phyloP scores from a whole-genome alignment of 2,888 invertebrate genomes.

The Philonicus albiceps region DNA sequence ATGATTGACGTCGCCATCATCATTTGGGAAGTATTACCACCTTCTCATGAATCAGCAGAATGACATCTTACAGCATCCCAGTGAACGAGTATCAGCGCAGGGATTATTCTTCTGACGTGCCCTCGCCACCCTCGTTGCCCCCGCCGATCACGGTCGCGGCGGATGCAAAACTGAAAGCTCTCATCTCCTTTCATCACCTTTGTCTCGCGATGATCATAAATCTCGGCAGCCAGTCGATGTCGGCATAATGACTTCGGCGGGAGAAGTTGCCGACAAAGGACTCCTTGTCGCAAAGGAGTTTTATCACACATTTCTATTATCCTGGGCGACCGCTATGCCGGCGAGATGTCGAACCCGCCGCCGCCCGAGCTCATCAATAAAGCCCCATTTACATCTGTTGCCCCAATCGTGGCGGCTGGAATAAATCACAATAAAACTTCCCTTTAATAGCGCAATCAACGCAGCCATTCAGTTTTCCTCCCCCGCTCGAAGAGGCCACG shows the following conservation, averaged over 20 bases:
- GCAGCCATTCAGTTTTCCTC: slow-evolving; percentile 21
- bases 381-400: slow-evolving; percentile 36
- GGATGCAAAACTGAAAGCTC: slow-evolving; percentile 16
- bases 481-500: neutral
- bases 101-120: neutral
- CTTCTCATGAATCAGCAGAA: slow-evolving; percentile 7
- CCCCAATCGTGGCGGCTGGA: slow-evolving; percentile 20
- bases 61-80: neutral
- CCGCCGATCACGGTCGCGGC: neutral
- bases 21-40: neutral
- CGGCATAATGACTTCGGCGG: slow-evolving; percentile 7
- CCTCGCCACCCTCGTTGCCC: neutral
- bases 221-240: neutral
- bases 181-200: neutral
- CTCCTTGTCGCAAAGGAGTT: neutral
- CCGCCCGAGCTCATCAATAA: slow-evolving; percentile 18
- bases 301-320: slow-evolving; percentile 36
- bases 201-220: neutral
- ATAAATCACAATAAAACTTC: slow-evolving; percentile 36
- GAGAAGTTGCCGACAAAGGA: neutral
- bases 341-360: neutral
- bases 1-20: neutral
- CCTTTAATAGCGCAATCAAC: slow-evolving; percentile 39
- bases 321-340: neutral
- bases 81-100: neutral